Conservation (phyloP, 2,797 vertebrate species). For the Sarcoramphus papa region DNA sequence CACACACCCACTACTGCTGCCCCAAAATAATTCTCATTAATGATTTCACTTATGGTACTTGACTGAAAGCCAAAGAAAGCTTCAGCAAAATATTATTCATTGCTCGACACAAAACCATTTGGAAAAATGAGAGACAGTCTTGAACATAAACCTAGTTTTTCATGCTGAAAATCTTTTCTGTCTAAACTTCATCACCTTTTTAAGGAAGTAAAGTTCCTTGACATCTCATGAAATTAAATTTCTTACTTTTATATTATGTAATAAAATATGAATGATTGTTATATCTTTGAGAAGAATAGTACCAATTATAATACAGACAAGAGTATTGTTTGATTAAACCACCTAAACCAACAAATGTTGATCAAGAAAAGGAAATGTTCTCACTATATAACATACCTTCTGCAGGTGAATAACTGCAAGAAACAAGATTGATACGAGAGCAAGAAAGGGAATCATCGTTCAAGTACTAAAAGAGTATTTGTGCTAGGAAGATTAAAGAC, state of each 20-base stretch:
- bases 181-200: not conserved
- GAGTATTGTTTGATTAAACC: not conserved
- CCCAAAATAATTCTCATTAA: not conserved
- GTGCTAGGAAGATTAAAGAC: not conserved
- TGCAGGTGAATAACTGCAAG: not conserved
- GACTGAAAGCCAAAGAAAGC: not conserved
- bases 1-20: not conserved
- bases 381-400: not conserved
- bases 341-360: not conserved
- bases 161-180: not conserved
- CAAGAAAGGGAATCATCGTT: not conserved
- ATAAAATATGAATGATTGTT: not conserved
- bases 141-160: not conserved
- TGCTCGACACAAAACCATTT: not conserved
- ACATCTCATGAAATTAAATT: not conserved
- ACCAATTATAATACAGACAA: not conserved
- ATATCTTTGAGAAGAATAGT: not conserved
- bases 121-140: not conserved
- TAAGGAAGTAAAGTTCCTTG: not conserved
- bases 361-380: not conserved
- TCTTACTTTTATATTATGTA: not conserved
- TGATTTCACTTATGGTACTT: not conserved
- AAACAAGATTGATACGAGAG: not conserved
- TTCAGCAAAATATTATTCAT: not conserved
- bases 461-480: not conserved